phyloP scores from a whole-genome alignment of 2,888 invertebrate genomes.

The Litoditis marina region DNA sequence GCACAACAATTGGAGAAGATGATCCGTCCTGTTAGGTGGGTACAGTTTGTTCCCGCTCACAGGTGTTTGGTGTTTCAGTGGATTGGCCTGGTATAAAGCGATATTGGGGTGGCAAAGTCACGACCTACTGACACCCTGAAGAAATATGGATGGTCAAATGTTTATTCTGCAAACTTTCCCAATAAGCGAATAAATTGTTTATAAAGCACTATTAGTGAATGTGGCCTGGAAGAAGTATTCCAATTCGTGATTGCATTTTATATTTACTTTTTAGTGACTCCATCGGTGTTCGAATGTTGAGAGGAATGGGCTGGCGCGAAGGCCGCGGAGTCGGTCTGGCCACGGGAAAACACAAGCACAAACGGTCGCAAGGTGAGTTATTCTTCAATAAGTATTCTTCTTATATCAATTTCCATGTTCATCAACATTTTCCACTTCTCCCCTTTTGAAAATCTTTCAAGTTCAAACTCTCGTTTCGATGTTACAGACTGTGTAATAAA shows the following conservation, averaged over 20 bases:
- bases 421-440: neutral
- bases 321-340: slow-evolving; percentile 77
- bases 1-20: slow-evolving; percentile 41
- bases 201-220: too few relatives aligned
- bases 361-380: slow-evolving; percentile 20
- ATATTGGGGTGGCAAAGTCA: too few relatives aligned
- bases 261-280: slow-evolving; percentile 72
- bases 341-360: slow-evolving; percentile 35
- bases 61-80: too few relatives aligned
- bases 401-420: neutral
- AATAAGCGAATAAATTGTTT: too few relatives aligned
- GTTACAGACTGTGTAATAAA: too few relatives aligned
- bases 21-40: slow-evolving; percentile 48
- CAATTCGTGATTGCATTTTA: too few relatives aligned
- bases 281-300: slow-evolving; percentile 79
- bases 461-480: too few relatives aligned
- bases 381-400: slow-evolving; percentile 1
- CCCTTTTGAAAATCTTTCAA: neutral
- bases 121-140: too few relatives aligned
- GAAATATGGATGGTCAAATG: too few relatives aligned
- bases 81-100: too few relatives aligned
- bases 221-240: too few relatives aligned
- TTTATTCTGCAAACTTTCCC: too few relatives aligned
- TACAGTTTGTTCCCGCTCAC: neutral
- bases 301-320: slow-evolving; percentile 86